phyloP scores from a whole-genome alignment of 2,797 vertebrate genomes.

The Remorina albescens region DNA sequence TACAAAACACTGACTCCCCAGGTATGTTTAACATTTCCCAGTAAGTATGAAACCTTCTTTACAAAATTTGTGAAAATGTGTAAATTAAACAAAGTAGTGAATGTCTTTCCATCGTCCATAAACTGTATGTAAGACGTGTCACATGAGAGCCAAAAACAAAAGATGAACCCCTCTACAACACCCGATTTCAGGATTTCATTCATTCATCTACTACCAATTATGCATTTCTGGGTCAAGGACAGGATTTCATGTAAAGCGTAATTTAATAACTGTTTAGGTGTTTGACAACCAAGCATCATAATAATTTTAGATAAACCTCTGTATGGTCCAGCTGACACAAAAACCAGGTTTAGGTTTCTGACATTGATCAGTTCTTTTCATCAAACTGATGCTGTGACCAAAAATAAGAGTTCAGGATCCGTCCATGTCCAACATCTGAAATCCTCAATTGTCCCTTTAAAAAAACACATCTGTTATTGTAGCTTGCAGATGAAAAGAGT shows the following conservation, averaged over 20 bases:
- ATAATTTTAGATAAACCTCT: background rate
- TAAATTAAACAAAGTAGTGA: conserved; percentile 9
- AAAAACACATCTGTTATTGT: conserved; percentile 10
- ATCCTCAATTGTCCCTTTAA: conserved; percentile 31
- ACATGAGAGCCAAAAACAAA: conserved; percentile 13
- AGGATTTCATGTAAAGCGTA: conserved; percentile 14
- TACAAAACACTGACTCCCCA: conserved; percentile 75
- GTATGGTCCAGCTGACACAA: background rate
- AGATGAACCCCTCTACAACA: conserved; percentile 16
- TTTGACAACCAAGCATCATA: conserved; percentile 38
- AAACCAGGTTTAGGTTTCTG: background rate
- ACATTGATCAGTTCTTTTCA: conserved; percentile 1
- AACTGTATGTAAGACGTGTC: conserved; percentile 19
- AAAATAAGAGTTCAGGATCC: conserved; percentile 10
- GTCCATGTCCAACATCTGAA: conserved; percentile 23
- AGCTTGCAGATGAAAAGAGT: conserved; percentile 32
- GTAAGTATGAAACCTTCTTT: background rate
- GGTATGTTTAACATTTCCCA: conserved; percentile 47
- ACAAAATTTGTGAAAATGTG: conserved; percentile 42
- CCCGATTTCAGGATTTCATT: too few species aligned
- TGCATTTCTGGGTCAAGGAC: too few species aligned
- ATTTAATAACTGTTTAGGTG: background rate
- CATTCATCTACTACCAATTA: too few species aligned
- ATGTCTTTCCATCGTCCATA: conserved; percentile 8
- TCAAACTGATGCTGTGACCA: background rate